These are phyloP conservation scores for Lasioglossum morio DNA, from an alignment of 2,888 invertebrate genomes.

Conservation along the genomic window DNA sequence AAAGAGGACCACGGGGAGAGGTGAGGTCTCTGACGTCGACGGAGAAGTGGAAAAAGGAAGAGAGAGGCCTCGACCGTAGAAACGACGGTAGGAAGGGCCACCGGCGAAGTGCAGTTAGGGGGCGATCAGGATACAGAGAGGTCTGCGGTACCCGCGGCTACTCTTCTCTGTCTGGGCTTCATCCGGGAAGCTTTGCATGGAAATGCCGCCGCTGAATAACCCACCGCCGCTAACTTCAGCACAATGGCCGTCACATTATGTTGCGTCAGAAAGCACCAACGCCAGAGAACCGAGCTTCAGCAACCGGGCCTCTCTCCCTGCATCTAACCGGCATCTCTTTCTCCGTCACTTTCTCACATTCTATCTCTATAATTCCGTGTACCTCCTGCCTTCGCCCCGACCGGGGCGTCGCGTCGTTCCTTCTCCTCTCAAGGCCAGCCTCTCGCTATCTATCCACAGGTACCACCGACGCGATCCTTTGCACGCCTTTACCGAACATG, in stretches of 20 bases:
- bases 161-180: conserved; percentile 77
- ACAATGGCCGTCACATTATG: conserved; percentile 82
- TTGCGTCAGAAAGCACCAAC: conserved; percentile 76
- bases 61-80: conserved; percentile 44
- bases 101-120: conserved; percentile 76
- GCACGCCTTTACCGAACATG: conserved; percentile 34
- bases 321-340: conserved; percentile 36
- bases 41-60: conserved; percentile 51
- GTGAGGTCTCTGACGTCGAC: conserved; percentile 42
- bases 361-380: conserved; percentile 48
- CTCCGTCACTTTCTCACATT: conserved; percentile 50
- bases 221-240: conserved; percentile 78
- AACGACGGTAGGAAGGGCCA: conserved; percentile 67
- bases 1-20: conserved; percentile 57
- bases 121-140: conserved; percentile 79
- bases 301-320: conserved; percentile 28
- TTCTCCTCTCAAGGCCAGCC: conserved; percentile 36
- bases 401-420: conserved; percentile 7
- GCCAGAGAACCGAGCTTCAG: conserved; percentile 59
- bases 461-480: conserved; percentile 37
- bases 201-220: conserved; percentile 81
- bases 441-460: conserved; percentile 53
- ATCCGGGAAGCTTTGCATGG: conserved; percentile 79
- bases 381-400: neutral
- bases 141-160: conserved; percentile 80